Evolutionary conservation across 2,888 invertebrate genomes (phyloP), one percentile per base, ranked within the genome.

Genomic region (Amorpha juglandis): DNA sequence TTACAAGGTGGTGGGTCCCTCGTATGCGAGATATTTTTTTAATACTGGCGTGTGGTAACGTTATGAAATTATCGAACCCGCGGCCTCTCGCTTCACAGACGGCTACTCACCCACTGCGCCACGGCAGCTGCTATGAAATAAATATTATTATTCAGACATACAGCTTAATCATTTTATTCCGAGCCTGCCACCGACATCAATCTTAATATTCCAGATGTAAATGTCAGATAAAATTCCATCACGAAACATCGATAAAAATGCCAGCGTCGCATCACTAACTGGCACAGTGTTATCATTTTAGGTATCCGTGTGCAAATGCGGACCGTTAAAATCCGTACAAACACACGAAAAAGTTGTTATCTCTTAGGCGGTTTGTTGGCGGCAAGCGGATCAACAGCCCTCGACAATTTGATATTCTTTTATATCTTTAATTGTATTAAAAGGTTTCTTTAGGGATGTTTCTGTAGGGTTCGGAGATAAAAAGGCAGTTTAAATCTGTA

Each of bases 221-320:
- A 16, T 9, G n/a, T 8, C 35, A 58, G 58, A 58, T 58, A 38
- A 58, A 58, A 42, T 58, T 42, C 55, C 16, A n/a, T 38, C 58
- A 58, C 58, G 42, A 11, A 42, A 67, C 68, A 63, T 74, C 75
- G 75, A 74, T 71, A 74, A 70, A 66, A 64, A 73, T 69, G 65
- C 63, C 47, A 70, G 35, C 12, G 58, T 68, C 77, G 67, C 87
- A 77, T 69, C 83, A 75, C 84, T 84, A 81, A 66, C 69, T 69
- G 63, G 73, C 73, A 71, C 69, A 70, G 77, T 76, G 77, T 83
- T 85, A 83, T 83, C 82, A 78, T 84, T 86, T 79, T 77, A 68
- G 71, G 78, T 85, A 83, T 88, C 80, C 82, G 82, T 81, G 76
- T 77, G 80, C 81, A 78, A 71, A 77, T 68, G 47, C 14, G 52